These are phyloP conservation scores for Caradrina kadenii DNA, from an alignment of 2,888 invertebrate genomes.

Conservation along the genomic window DNA sequence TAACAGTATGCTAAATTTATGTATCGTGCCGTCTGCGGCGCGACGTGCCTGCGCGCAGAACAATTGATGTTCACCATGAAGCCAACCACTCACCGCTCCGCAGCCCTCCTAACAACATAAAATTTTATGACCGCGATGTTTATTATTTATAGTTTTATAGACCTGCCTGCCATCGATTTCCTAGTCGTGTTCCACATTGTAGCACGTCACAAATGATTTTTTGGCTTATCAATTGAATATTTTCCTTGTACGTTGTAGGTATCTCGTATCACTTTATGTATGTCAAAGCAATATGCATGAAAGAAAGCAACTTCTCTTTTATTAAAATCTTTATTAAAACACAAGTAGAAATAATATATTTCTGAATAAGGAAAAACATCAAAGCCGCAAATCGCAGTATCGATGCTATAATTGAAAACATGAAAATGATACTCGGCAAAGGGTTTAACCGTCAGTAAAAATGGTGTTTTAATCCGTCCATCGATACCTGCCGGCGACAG, in stretches of 20 bases:
- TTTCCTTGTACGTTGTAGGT: not conserved
- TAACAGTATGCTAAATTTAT: constrained; percentile 65
- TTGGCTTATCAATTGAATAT: constrained; percentile 36
- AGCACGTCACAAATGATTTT: constrained; percentile 61
- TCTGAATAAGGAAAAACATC: constrained; percentile 37
- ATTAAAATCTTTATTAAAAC: not conserved
- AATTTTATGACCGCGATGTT: constrained; percentile 86
- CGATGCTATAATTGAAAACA: constrained; percentile 77
- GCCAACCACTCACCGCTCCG: constrained; percentile 67
- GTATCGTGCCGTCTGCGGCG: constrained; percentile 64
- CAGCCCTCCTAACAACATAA: constrained; percentile 79
- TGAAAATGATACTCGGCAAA: constrained; percentile 77
- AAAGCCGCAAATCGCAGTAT: constrained; percentile 64
- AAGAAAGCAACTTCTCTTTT: not conserved
- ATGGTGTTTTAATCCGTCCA: constrained; percentile 88
- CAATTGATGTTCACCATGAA: constrained; percentile 78
- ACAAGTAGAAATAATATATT: constrained; percentile 7
- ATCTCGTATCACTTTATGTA: not conserved
- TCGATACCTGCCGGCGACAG: constrained; percentile 87
- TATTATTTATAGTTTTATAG: constrained; percentile 87
- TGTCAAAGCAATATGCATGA: not conserved
- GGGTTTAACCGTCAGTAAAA: constrained; percentile 84
- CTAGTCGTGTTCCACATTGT: constrained; percentile 66
- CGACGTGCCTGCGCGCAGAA: constrained; percentile 71
- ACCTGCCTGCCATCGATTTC: constrained; percentile 76